Base-by-base conservation (phyloP, 2,888 invertebrate species). In the Agelastica alni region DNA sequence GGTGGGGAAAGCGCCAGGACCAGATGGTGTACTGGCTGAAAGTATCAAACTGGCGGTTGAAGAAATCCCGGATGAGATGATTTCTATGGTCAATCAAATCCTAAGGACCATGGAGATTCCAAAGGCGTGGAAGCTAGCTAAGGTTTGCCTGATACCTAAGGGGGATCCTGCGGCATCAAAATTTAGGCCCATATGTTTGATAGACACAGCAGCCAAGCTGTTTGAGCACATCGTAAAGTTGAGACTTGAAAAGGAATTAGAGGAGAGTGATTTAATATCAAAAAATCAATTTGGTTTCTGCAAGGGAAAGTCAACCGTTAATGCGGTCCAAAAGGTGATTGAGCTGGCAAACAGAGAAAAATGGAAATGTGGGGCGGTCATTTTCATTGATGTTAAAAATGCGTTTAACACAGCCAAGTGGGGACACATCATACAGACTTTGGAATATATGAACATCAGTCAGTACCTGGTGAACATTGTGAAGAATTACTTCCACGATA, bases 231-330 rank as follows among this genome's bases (percentile, higher is more conserved):
- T 6, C 2, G 34, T 12, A 2, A 34, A 34, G 4, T 13, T 2
- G 7, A 34, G 34, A 14, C 7, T 34, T 2, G 34, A 12, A 14
- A 34, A 34, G 4, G 34, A 34, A 14, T 12, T 34, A 4, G 34
- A 34, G 4, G 34, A 6, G 34, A 6, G 34, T 2, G 4, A 14
- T 3, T 12, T 34, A 7, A 2, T 34, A 34, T 34, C 34, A 7
- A 20, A 41, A 6, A 41, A 41, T 20, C 41, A 41, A 5, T 41
- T 41, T 41, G 41, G 41, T 6, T 41, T 41, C 9, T 20, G 41
- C 22, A 20, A 16, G 41, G 41, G 41, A 1, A 41, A 12, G 41
- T 41, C 41, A 3, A 41, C 20, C 2, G 41, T 41, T 2, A 12
- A 16, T 6, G 41, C 41, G 2, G 22, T 41, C 1, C 1, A 22